Evolutionary conservation across 2,888 invertebrate genomes (phyloP).

Genomic region (Chrysolina haemoptera): DNA sequence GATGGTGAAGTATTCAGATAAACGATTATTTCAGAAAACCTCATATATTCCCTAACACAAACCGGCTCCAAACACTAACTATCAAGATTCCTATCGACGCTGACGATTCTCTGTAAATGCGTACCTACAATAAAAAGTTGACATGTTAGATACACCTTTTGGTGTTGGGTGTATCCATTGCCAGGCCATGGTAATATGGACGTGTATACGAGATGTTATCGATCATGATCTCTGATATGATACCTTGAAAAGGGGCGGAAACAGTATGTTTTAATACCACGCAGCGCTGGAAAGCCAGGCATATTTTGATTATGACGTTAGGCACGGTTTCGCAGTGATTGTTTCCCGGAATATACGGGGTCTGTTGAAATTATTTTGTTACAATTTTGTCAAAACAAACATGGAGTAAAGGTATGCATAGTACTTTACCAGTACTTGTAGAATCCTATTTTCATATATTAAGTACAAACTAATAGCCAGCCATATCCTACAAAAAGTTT

Average conservation of each 20-base stretch:
- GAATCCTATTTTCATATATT: too few species aligned
- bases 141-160: slow-evolving; percentile 1
- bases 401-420: too few species aligned
- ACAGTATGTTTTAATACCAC: slow-evolving; percentile 15
- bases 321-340: slow-evolving; percentile 7
- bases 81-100: not conserved
- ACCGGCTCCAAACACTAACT: not conserved
- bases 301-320: slow-evolving; percentile 19
- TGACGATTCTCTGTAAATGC: not conserved
- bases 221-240: slow-evolving; percentile 13
- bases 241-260: slow-evolving; percentile 17
- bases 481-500: too few species aligned
- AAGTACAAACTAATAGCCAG: too few species aligned
- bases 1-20: not conserved
- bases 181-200: slow-evolving; percentile 7
- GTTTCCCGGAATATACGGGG: slow-evolving; percentile 1
- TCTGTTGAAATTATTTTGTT: not conserved
- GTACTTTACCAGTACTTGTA: too few species aligned
- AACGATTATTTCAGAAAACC: not conserved
- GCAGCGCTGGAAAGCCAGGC: slow-evolving; percentile 3
- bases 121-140: slow-evolving; percentile 9
- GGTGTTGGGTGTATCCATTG: slow-evolving; percentile 13
- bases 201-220: slow-evolving; percentile 18
- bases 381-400: too few species aligned
- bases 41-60: not conserved